Evolutionary conservation across 1,140 invertebrate species (phyloP).

Genomic region (Zaprionus lachaisei): DNA sequence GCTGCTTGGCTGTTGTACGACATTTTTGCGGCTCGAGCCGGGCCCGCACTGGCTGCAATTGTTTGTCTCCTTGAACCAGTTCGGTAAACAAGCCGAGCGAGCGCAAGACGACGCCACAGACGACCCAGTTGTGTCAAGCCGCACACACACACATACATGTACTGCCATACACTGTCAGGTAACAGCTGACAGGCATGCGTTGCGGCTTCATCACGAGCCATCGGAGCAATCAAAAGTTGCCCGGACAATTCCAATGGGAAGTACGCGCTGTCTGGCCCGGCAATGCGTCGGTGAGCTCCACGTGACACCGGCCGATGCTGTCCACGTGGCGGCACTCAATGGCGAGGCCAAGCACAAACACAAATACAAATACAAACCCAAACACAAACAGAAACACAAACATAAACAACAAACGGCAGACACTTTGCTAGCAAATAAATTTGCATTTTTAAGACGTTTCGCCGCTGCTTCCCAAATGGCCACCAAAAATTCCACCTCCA

Average conservation of each 20-base stretch:
- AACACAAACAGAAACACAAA: slow-evolving; percentile 36
- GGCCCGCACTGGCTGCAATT: slow-evolving; percentile 51
- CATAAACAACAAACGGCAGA: slow-evolving; percentile 54
- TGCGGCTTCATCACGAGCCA: slow-evolving; percentile 43
- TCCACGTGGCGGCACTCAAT: slow-evolving; percentile 27
- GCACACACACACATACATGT: slow-evolving; percentile 22
- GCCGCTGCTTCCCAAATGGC: background rate
- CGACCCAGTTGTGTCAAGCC: slow-evolving; percentile 70
- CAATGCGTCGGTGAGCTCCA: background rate
- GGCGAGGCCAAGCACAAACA: background rate
- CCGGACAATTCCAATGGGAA: slow-evolving; percentile 38
- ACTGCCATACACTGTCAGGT: slow-evolving; percentile 20
- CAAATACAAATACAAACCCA: slow-evolving; percentile 17
- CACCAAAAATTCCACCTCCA: slow-evolving; percentile 12
- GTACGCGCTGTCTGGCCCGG: background rate
- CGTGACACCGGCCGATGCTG: slow-evolving; percentile 7
- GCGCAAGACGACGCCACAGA: slow-evolving; percentile 16
- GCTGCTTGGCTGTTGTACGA: slow-evolving; percentile 56
- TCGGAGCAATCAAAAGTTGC: slow-evolving; percentile 43
- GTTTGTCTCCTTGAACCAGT: slow-evolving; percentile 81
- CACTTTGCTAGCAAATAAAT: slow-evolving; percentile 61
- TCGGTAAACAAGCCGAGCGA: slow-evolving; percentile 49
- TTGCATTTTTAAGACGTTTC: slow-evolving; percentile 63
- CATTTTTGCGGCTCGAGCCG: slow-evolving; percentile 59
- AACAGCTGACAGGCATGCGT: slow-evolving; percentile 45